Evolutionary conservation across 2,113 vertebrate genomes (phyloP), one percentile per base, ranked within the genome.

Genomic region (Trogon melanurus): DNA sequence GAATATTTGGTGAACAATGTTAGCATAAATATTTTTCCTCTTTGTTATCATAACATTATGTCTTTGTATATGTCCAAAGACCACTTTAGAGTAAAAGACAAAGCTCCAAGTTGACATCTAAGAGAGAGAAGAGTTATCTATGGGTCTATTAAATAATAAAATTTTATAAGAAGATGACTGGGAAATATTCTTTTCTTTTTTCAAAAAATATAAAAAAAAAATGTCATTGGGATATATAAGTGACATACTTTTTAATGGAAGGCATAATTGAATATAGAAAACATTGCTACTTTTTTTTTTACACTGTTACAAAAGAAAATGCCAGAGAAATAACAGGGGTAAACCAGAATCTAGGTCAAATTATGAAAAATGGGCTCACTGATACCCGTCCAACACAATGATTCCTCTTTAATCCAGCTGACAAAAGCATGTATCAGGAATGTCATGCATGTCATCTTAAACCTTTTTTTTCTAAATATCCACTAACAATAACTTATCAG

Each of bases 381-480:
- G 16, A 1, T 29, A 51, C 2, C 6, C 74, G 2, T 10, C 5
- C 32, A 64, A 32, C 13, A 58, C 13, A 50, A 3, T 45, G 38
- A 27, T 27, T 56, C 20, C 12, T 32, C 18, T 48, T 54, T 62
- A 50, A 38, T 58, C 53, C 21, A 53, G 3, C 18, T 61, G 22
- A 29, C 11, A 80, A 25, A 66, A 76, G 7, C 25, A 27, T 29
- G 4, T 2, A 22, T 45, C 5, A 90, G 13, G 11, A 80, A 50
- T 5, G 3, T 47, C 13, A 62, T 25, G 1, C 26, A 34, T 20
- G 16, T 27, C 0, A 61, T 16, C 15, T 41, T 20, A 18, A 18
- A 10, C 22, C 20, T 50, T 19, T 30, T 15, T 36, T 30, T 5
- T 8, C 36, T 38, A 71, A n/a, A n/a, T 67, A 67, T 36, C 15